These are phyloP conservation scores for Spongilla lacustris DNA, from an alignment of 37 sponge, comb jelly and placozoan species.

Conservation along the genomic window DNA sequence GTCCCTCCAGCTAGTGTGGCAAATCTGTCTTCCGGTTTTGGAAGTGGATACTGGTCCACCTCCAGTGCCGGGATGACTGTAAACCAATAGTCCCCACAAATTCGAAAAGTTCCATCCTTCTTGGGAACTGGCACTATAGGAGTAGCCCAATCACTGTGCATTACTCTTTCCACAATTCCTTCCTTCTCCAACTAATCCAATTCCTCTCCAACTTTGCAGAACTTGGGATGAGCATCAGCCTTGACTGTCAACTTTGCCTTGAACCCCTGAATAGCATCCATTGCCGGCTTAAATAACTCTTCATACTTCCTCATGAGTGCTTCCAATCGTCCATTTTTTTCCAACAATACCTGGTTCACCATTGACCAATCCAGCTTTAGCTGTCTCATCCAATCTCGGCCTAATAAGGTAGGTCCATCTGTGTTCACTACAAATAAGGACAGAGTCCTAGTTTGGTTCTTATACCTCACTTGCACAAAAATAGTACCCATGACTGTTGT, in stretches of 20 bases:
- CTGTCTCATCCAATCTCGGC: slow-evolving; percentile 45
- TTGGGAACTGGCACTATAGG: slow-evolving; percentile 62
- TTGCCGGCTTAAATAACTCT: slow-evolving; percentile 18
- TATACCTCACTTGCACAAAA: neutral
- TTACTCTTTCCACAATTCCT: slow-evolving; percentile 43
- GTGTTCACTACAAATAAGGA: slow-evolving; percentile 23
- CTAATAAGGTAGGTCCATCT: slow-evolving; percentile 49
- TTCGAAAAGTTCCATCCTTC: slow-evolving; percentile 28
- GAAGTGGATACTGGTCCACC: slow-evolving; percentile 52
- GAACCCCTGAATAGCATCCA: slow-evolving; percentile 18
- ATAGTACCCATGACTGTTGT: neutral
- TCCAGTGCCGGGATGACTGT: slow-evolving; percentile 49
- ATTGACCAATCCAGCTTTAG: slow-evolving; percentile 10
- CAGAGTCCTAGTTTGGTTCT: neutral
- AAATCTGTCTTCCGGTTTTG: slow-evolving; percentile 40
- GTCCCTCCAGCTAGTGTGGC: slow-evolving; percentile 45
- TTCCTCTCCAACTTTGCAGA: slow-evolving; percentile 40
- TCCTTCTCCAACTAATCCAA: slow-evolving; percentile 16
- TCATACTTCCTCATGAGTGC: slow-evolving; percentile 23
- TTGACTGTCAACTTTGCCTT: slow-evolving; percentile 21
- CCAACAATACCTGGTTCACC: neutral
- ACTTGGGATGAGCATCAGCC: slow-evolving; percentile 21
- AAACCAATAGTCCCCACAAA: slow-evolving; percentile 64
- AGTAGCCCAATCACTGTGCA: slow-evolving; percentile 54
- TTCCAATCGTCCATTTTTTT: neutral